Evolutionary conservation across 2,797 vertebrate species (phyloP).

Genomic region (Odontamblyopus lacepedii): DNA sequence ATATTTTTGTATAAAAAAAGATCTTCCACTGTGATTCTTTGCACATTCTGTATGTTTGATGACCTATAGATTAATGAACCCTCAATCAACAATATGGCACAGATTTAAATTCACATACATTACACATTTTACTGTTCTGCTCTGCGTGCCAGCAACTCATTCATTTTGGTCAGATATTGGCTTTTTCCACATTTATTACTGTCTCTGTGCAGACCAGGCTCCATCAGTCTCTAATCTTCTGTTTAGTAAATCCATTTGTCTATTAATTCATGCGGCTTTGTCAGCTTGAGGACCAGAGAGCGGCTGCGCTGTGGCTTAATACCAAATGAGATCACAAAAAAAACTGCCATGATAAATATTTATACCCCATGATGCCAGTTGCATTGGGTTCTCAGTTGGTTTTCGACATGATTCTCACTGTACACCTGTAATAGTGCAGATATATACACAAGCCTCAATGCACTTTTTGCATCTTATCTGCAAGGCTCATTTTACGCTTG

Average conservation of each 20-base stretch:
- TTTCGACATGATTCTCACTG: constrained; percentile 62
- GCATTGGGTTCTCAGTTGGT: constrained; percentile 39
- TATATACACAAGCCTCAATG: constrained; percentile 63
- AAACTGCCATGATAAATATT: constrained; percentile 55
- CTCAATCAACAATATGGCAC: not conserved
- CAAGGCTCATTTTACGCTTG: constrained; percentile 78
- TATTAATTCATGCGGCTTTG: constrained; percentile 48
- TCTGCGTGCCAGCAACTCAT: constrained; percentile 48
- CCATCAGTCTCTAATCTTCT: constrained; percentile 40
- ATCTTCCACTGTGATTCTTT: not conserved
- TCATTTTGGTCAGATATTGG: constrained; percentile 42
- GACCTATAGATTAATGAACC: constrained; percentile 4
- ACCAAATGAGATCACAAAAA: constrained; percentile 57
- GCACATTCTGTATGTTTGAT: not conserved
- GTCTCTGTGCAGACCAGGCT: constrained; percentile 40
- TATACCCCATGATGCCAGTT: constrained; percentile 42
- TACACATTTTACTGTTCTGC: constrained; percentile 42
- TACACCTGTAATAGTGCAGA: constrained; percentile 69
- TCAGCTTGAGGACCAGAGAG: constrained; percentile 35
- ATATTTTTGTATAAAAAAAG: not conserved
- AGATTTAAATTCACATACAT: constrained; percentile 35
- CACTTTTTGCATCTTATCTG: constrained; percentile 68
- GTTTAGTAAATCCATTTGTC: constrained; percentile 62
- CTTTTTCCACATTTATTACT: constrained; percentile 46
- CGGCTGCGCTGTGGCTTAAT: constrained; percentile 26